A percentile compares a stretch with the other conserved stretches of the same genome.
Conservation (phyloP, 2,113 vertebrate genomes). For the Rhinolophus ferrumequinum region DNA sequence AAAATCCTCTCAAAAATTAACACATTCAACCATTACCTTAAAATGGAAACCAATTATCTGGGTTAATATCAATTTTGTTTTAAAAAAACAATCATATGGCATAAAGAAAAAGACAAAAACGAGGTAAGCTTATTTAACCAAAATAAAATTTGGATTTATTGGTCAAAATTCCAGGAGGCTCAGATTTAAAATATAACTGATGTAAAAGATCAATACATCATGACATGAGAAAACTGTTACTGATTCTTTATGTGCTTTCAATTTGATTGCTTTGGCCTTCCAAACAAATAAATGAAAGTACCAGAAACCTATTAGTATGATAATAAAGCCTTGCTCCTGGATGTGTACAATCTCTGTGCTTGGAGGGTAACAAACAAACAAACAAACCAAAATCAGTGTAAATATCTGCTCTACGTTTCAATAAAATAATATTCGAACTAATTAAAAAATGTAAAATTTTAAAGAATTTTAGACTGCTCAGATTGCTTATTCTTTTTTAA, state of each 20-base stretch:
- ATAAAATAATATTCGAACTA: slow-evolving; percentile 3
- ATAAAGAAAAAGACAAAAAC: slow-evolving; percentile 42
- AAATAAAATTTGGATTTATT: slow-evolving; percentile 63
- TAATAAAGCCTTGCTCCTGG: slow-evolving; percentile 47
- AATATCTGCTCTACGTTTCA: slow-evolving; percentile 4
- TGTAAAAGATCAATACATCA: slow-evolving; percentile 62
- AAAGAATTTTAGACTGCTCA: slow-evolving; percentile 26
- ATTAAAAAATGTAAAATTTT: slow-evolving; percentile 26
- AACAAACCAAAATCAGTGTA: slow-evolving; percentile 39
- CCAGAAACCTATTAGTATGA: slow-evolving; percentile 79
- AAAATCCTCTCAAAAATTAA: neutral
- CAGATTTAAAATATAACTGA: slow-evolving; percentile 70
- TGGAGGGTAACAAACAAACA: slow-evolving; percentile 46
- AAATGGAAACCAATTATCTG: neutral
- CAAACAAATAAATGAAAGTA: slow-evolving; percentile 70
- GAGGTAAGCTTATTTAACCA: slow-evolving; percentile 14
- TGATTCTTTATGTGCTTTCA: slow-evolving; percentile 76
- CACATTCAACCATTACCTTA: neutral
- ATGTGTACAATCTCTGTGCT: neutral
- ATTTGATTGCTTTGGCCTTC: slow-evolving; percentile 75
- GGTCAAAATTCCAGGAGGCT: slow-evolving; percentile 63
- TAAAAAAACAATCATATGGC: slow-evolving; percentile 1
- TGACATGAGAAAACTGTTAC: slow-evolving; percentile 65
- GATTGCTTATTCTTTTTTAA: neutral
- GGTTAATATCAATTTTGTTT: neutral